Percentiles rank a stretch among this genome's conserved stretches.
phyloP scores from a whole-genome alignment of 2,113 vertebrate genomes.

The Anoplopoma fimbria region DNA sequence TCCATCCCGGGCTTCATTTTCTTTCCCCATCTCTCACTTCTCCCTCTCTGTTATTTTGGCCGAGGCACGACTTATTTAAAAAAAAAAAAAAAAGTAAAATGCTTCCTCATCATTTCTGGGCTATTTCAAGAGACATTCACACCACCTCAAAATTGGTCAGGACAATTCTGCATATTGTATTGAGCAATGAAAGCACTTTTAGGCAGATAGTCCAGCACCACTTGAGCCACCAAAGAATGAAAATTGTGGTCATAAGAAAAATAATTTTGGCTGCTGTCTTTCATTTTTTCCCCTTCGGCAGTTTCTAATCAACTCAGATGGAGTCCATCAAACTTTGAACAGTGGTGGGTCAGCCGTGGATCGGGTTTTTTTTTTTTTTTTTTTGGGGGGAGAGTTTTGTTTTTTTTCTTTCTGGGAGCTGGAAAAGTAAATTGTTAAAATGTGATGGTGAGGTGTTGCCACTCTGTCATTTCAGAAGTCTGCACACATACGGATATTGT shows the following conservation, averaged over 20 bases:
- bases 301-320: slow-evolving; percentile 76
- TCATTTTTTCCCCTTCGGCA: slow-evolving; percentile 63
- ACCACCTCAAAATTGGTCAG: slow-evolving; percentile 60
- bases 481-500: slow-evolving; percentile 50
- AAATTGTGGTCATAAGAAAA: slow-evolving; percentile 79
- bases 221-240: slow-evolving; percentile 73
- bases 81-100: slow-evolving; percentile 65
- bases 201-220: slow-evolving; percentile 62
- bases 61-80: slow-evolving; percentile 68
- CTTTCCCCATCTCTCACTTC: slow-evolving; percentile 13
- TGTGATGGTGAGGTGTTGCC: slow-evolving; percentile 56
- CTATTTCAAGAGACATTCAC: slow-evolving; percentile 77
- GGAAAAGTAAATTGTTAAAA: slow-evolving; percentile 70
- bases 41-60: slow-evolving; percentile 59
- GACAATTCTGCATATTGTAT: slow-evolving; percentile 77
- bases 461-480: slow-evolving; percentile 35
- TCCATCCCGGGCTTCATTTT: slow-evolving; percentile 61
- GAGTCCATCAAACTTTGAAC: slow-evolving; percentile 61
- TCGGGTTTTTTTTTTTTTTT: slow-evolving; percentile 36
- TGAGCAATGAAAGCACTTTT: slow-evolving; percentile 72
- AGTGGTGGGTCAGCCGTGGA: slow-evolving; percentile 55
- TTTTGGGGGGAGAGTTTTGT: background rate
- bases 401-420: slow-evolving; percentile 12
- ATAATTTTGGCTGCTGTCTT: slow-evolving; percentile 73
- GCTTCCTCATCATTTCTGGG: slow-evolving; percentile 76